phyloP scores from a whole-genome alignment of 92 coral and sea anemone species.

The Virgularia gustaviana region DNA sequence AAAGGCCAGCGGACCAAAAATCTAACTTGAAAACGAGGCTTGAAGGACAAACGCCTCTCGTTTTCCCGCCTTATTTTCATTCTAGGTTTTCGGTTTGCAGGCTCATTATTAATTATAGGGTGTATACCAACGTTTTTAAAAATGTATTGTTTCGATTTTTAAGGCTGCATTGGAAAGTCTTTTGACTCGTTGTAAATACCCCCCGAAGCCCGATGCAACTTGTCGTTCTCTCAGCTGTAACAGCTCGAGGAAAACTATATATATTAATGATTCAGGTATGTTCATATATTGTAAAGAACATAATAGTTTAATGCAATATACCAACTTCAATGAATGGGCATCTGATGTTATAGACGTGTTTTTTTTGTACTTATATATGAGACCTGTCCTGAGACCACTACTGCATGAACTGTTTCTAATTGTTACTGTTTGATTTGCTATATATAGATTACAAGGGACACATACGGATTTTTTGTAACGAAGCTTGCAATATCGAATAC shows the following conservation, averaged over 20 bases:
- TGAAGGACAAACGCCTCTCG: no score
- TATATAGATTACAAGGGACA: constrained; percentile 88
- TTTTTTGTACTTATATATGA: not conserved
- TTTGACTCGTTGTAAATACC: constrained; percentile 76
- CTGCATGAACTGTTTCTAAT: not conserved
- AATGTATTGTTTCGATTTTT: not conserved
- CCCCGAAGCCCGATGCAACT: constrained; percentile 89
- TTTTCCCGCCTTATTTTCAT: no score
- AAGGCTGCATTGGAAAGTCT: constrained; percentile 79
- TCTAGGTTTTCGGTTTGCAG: no score
- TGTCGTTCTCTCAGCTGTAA: constrained; percentile 82
- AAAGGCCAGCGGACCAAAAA: no score
- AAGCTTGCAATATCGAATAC: constrained; percentile 79
- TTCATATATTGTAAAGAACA: not conserved
- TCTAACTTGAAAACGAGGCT: no score
- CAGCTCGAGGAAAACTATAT: constrained; percentile 63
- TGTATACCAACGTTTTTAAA: not conserved
- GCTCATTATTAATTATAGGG: no score
- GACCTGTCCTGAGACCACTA: no score
- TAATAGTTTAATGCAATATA: no score
- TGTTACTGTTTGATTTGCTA: not conserved
- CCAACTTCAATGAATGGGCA: no score
- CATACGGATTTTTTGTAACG: constrained; percentile 73
- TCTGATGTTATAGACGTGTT: not conserved
- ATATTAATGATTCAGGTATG: constrained; percentile 70